A percentile compares a stretch with the other conserved stretches of the same genome.
Conservation (phyloP, 2,797 vertebrate species). For the Chromis chromis region DNA sequence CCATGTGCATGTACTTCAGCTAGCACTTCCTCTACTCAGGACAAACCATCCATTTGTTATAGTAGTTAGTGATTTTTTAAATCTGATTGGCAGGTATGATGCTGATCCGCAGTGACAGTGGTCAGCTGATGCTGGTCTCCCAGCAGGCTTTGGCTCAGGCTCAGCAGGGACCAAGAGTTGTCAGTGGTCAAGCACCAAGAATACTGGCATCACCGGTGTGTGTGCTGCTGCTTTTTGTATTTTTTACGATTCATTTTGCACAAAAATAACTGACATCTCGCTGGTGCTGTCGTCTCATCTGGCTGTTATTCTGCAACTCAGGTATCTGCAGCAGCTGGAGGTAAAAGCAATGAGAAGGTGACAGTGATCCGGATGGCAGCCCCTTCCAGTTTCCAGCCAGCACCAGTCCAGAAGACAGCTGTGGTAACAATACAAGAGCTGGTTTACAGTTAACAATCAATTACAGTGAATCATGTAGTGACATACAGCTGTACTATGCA, state of each 20-base stretch:
- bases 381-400: conserved; percentile 55
- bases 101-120: conserved; percentile 92
- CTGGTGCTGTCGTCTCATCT: not conserved
- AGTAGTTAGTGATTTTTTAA: not conserved
- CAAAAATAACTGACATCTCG: not conserved
- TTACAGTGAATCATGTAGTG: not conserved
- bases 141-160: conserved; percentile 90
- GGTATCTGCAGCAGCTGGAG: conserved; percentile 81
- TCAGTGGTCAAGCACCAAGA: conserved; percentile 44
- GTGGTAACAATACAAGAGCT: conserved; percentile 55
- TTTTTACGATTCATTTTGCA: not conserved
- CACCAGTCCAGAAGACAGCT: conserved; percentile 52
- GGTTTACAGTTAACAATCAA: not conserved
- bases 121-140: conserved; percentile 94
- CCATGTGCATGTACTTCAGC: too few relatives aligned
- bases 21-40: not conserved
- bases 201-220: conserved; percentile 73
- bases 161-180: conserved; percentile 73
- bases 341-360: conserved; percentile 80
- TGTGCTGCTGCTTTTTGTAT: not conserved
- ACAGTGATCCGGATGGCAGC: conserved; percentile 79
- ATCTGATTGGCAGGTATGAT: conserved; percentile 86
- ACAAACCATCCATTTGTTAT: not conserved
- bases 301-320: conserved; percentile 56
- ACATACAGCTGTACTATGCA: not conserved